Base-by-base conservation (phyloP, 2,888 invertebrate genomes). In the Cataglyphis rosenhaueri region DNA sequence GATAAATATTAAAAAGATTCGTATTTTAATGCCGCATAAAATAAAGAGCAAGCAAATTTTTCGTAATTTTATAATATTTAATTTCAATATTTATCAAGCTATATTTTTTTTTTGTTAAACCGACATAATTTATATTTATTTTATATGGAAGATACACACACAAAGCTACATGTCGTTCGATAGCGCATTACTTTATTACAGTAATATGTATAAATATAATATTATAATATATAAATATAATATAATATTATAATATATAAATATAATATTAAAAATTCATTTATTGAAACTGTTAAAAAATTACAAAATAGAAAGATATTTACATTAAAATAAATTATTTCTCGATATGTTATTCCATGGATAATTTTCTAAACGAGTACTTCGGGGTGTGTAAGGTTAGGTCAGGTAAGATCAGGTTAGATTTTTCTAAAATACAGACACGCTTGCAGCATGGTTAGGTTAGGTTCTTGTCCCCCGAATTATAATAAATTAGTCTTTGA, bases 401-500 rank as follows among this genome's bases (percentile, higher is more conserved):
- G 32, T 52, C 8, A n/a, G 18, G 44, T 48, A 0, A 70, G 59
- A 21, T 52, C 2, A n/a, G 59, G 21, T 52, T 52, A n/a, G n/a
- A n/a, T 52, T 18, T 35, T 5, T 25, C 32, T 61, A 59, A 78
- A 78, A 59, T 78, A 78, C 59, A 57, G 21, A 70, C 41, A 70
- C 59, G 71, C 21, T 71, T 32, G 32, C 71, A 68, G 35, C 52
- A 35, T 12, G 15, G n/a, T 12, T 35, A 35, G 35, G 35, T 35
- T 35, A 35, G 35, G 35, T 35, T 35, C 78, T 15, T 10, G 57
- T 59, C 9, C 57, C 74, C 78, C 21, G 35, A 79, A 79, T 79
- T 79, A 79, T 71, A 79, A 76, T 76, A 68, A 68, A 76, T 68
- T 76, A 71, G 78, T 73, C 57, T 71, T 73, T 44, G 78, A 73